Evolutionary conservation across 2,888 invertebrate genomes (phyloP).

Genomic region (Seira ritae): DNA sequence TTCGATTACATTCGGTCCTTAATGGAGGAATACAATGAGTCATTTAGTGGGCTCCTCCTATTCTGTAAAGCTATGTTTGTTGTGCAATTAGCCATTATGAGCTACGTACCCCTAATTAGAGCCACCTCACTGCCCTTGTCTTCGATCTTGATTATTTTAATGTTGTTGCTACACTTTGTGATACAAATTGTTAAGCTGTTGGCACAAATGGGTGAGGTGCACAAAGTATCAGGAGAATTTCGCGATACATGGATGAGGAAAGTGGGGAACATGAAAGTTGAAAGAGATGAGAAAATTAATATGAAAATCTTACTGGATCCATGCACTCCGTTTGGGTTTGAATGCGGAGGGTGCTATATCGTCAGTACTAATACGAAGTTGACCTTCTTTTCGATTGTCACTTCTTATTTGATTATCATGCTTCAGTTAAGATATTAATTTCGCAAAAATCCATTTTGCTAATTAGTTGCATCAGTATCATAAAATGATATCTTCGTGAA

Average conservation of each 20-base stretch:
- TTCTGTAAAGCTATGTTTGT: slow-evolving; percentile 25
- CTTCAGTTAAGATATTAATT: slow-evolving; percentile 8
- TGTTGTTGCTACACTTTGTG: neutral
- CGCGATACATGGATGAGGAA: neutral
- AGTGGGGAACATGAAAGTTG: neutral
- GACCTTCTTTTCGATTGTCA: slow-evolving; percentile 34
- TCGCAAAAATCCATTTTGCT: too few species aligned
- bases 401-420: slow-evolving; percentile 26
- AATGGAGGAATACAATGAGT: slow-evolving; percentile 21
- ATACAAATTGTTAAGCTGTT: neutral
- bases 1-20: slow-evolving; percentile 13
- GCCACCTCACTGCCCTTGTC: neutral
- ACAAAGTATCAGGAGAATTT: neutral
- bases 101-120: slow-evolving; percentile 20
- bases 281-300: neutral
- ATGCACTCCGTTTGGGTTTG: slow-evolving; percentile 36
- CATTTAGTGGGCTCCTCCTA: slow-evolving; percentile 23
- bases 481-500: too few species aligned
- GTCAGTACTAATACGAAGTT: neutral
- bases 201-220: neutral
- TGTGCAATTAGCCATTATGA: slow-evolving; percentile 22
- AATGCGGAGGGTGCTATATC: slow-evolving; percentile 21
- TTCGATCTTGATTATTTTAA: slow-evolving; percentile 16
- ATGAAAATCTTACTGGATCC: slow-evolving; percentile 1
- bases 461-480: too few species aligned